Evolutionary conservation across 1,140 invertebrate genomes (phyloP).

Genomic region (Eriosoma lanigerum): DNA sequence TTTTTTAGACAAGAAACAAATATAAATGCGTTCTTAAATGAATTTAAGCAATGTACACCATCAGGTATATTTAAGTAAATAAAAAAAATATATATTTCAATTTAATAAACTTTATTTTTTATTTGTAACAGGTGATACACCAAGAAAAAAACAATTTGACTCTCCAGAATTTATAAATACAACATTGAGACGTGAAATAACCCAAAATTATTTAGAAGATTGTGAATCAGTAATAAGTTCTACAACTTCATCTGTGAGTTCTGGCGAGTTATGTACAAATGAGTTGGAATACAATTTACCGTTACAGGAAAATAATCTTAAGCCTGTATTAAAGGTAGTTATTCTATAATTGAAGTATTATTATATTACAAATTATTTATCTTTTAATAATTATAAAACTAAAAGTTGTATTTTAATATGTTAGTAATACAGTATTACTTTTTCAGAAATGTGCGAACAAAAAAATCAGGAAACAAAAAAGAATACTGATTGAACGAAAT

Average conservation of each 20-base stretch:
- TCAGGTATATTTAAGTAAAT: conserved; percentile 12
- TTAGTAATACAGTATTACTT: not conserved
- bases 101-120: not conserved
- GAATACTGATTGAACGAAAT: conserved; percentile 31
- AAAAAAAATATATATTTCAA: not conserved
- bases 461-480: not conserved
- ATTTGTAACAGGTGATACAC: conserved; percentile 15
- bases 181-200: conserved; percentile 40
- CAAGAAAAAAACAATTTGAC: conserved; percentile 40
- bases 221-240: conserved; percentile 15
- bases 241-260: not conserved
- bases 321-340: not conserved
- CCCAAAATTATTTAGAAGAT: conserved; percentile 27
- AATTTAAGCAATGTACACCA: conserved; percentile 26
- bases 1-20: conserved; percentile 43
- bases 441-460: conserved; percentile 27
- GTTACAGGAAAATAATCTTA: conserved; percentile 32
- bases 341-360: not conserved
- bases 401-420: no score
- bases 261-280: not conserved
- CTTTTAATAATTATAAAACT: no score
- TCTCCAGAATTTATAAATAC: conserved; percentile 34
- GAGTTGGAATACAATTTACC: conserved; percentile 28
- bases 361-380: no score
- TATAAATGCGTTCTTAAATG: conserved; percentile 32